phyloP scores from a whole-genome alignment of 2,113 vertebrate genomes.

The Pipra filicauda region DNA sequence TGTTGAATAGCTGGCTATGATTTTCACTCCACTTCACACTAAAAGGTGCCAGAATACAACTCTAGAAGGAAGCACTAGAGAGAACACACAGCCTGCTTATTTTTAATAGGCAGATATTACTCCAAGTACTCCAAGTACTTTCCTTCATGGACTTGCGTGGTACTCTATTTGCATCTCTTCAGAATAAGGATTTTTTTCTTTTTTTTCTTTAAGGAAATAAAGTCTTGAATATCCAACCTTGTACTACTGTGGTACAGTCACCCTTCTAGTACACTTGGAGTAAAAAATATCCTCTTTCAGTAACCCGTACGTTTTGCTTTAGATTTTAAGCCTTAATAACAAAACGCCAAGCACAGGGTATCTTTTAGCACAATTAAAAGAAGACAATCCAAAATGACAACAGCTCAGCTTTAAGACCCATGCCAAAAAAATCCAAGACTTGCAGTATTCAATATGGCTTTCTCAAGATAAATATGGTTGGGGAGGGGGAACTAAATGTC shows the following conservation, averaged over 20 bases:
- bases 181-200: neutral
- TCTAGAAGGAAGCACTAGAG: neutral
- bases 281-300: neutral
- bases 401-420: neutral
- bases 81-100: neutral
- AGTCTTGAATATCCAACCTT: neutral
- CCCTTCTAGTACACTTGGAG: neutral
- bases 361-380: neutral
- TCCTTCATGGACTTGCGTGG: neutral
- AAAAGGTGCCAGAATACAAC: neutral
- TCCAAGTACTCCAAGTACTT: neutral
- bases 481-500: neutral
- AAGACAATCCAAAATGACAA: neutral
- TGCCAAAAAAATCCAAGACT: neutral
- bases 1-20: neutral
- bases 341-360: neutral
- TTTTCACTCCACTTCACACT: neutral
- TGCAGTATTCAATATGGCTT: neutral
- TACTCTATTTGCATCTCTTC: neutral
- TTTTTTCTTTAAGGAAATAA: neutral
- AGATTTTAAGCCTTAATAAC: neutral
- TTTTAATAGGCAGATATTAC: neutral
- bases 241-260: neutral
- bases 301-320: neutral
- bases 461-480: neutral